A percentile compares a stretch with the other conserved stretches of the same genome.
phyloP scores from a whole-genome alignment of 2,888 invertebrate species.

The Notodonta ziczac region DNA sequence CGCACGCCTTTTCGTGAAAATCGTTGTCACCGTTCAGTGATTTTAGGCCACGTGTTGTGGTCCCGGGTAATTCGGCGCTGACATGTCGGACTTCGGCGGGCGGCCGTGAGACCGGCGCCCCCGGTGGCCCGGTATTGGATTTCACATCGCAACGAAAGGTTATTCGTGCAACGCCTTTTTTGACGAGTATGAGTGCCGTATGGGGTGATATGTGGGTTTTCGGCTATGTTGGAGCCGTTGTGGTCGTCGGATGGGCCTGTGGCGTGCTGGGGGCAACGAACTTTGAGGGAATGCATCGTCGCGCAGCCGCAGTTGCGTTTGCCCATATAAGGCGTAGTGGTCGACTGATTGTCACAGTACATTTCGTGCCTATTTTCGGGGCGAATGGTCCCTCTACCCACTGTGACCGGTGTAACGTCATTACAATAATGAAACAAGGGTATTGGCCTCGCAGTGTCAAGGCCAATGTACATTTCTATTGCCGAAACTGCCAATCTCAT shows the following conservation, averaged over 20 bases:
- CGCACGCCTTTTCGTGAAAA: constrained; percentile 80
- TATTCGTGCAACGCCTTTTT: constrained; percentile 79
- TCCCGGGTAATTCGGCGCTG: constrained; percentile 44
- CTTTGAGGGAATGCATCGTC: constrained; percentile 70
- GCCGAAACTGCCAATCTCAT: constrained; percentile 34
- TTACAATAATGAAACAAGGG: constrained; percentile 44
- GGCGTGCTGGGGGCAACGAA: constrained; percentile 73
- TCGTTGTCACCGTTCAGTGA: constrained; percentile 81
- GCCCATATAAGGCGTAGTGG: constrained; percentile 80
- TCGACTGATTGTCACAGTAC: constrained; percentile 59
- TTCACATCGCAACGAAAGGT: constrained; percentile 77
- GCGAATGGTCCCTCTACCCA: constrained; percentile 47
- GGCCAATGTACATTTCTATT: constrained; percentile 50
- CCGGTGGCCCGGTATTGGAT: constrained; percentile 74
- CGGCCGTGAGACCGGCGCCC: constrained; percentile 41
- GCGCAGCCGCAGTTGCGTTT: constrained; percentile 79
- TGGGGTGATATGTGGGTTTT: constrained; percentile 34
- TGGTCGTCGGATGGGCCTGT: constrained; percentile 39
- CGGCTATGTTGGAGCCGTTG: constrained; percentile 30
- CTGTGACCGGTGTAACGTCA: constrained; percentile 39
- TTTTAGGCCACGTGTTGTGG: constrained; percentile 82
- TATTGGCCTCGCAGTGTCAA: constrained; percentile 71
- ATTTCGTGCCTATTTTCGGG: constrained; percentile 68
- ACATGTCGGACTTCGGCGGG: constrained; percentile 34
- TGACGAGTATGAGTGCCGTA: constrained; percentile 55